Percentiles rank a stretch among this genome's conserved stretches.
phyloP scores from a whole-genome alignment of 1,140 invertebrate genomes.

The Cydia fagiglandana region DNA sequence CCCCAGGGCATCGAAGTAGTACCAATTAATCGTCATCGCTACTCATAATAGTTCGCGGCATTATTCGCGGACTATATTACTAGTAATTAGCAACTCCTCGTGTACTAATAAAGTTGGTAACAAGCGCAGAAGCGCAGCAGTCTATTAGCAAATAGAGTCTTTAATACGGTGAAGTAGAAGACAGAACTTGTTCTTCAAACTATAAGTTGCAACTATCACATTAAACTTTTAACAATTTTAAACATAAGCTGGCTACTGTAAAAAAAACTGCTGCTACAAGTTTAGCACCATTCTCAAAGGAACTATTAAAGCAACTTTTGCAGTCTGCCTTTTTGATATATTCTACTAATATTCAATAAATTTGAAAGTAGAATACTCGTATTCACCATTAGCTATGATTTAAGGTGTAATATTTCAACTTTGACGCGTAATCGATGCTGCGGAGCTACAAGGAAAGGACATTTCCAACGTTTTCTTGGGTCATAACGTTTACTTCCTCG shows the following conservation, averaged over 20 bases:
- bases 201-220: slow-evolving; percentile 17
- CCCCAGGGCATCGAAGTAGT: not conserved
- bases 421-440: slow-evolving; percentile 56
- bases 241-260: slow-evolving; percentile 17
- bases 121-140: too few relatives aligned
- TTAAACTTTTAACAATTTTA: slow-evolving; percentile 26
- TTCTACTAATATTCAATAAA: slow-evolving; percentile 58
- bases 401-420: slow-evolving; percentile 56
- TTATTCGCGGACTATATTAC: slow-evolving; percentile 3
- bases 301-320: slow-evolving; percentile 27
- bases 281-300: slow-evolving; percentile 13
- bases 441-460: slow-evolving; percentile 44
- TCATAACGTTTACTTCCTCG: not conserved
- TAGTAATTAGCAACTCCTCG: slow-evolving; percentile 22
- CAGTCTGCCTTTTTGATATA: slow-evolving; percentile 47
- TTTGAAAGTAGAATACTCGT: slow-evolving; percentile 60
- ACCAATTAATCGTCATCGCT: not conserved
- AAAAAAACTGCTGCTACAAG: slow-evolving; percentile 6
- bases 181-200: slow-evolving; percentile 15
- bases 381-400: slow-evolving; percentile 65
- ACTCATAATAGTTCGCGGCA: slow-evolving; percentile 1
- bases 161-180: slow-evolving; percentile 10
- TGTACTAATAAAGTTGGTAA: slow-evolving; percentile 9
- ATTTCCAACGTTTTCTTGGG: slow-evolving; percentile 17
- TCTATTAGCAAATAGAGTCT: slow-evolving; percentile 18